Evolutionary conservation across 2,888 invertebrate species (phyloP), one percentile per base, ranked within the genome.

Genomic region (Dicycla oo): DNA sequence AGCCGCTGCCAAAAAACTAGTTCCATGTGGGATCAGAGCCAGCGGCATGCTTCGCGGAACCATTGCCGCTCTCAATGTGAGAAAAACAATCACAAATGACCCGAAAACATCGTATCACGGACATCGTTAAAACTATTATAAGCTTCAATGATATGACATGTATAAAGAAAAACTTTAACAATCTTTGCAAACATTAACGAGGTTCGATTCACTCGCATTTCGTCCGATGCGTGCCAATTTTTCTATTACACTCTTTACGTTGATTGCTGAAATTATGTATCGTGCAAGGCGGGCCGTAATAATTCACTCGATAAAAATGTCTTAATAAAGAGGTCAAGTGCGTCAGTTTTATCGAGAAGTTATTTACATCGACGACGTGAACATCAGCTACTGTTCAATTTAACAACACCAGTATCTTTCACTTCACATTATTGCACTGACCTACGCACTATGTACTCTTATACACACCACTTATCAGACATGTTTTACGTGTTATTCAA

Each of bases 1-100:
- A 92, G 90, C 89, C 87, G 90, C 88, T 91, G 94, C 93, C 91
- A 94, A 94, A 94, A 95, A 95, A 95, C 94, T 93, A 93, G 94
- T 93, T 93, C 90, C 91, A 93, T 90, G 92, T 91, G 92, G 91
- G 92, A 90, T 87, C 87, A 64, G 84, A 89, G 89, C 89, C 90
- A 89, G 86, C 82, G 83, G 81, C 78, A 83, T 75, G 69, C 75
- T 69, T 72, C 53, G 61, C 57, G 53, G 57, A 76, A 69, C 47
- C 71, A 72, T 66, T 69, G 56, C 69, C 77, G 72, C 70, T 70
- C 62, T 67, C 64, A 53, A 63, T 56, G 34, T 47, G 54, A 40
- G 53, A 68, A 63, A 61, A 74, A 64, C 74, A 65, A 58, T 63
- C 43, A 5, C n/a, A 38, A 67, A 70, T 68, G 47, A 74, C 61